Conservation (phyloP, 2,888 invertebrate species). For the Acronicta alni region DNA sequence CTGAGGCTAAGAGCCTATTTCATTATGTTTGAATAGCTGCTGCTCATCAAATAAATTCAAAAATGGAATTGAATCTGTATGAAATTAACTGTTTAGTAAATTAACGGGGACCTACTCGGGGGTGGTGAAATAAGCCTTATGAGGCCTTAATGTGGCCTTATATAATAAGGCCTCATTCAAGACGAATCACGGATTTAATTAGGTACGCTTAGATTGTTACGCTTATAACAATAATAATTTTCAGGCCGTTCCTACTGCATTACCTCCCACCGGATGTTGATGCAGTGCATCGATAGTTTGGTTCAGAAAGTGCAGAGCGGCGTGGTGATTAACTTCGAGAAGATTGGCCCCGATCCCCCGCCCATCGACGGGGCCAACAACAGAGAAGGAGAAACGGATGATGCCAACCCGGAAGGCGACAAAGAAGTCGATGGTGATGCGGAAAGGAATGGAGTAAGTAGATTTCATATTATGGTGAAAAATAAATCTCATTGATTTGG, state of each 20-base stretch:
- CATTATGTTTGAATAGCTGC: no score
- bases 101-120: no score
- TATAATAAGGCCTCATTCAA: no score
- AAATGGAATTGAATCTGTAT: no score
- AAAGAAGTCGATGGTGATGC: conserved; percentile 84
- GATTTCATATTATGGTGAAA: conserved; percentile 2
- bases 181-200: no score
- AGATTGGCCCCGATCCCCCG: conserved; percentile 96
- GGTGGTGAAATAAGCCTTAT: no score
- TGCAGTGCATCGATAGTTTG: conserved; percentile 98
- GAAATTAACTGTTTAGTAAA: no score
- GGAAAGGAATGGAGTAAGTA: conserved; percentile 86
- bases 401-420: conserved; percentile 77
- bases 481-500: no score
- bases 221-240: conserved; percentile 27
- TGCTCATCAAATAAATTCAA: no score
- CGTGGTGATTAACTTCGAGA: conserved; percentile 99
- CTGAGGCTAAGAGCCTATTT: no score
- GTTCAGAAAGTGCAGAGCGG: conserved; percentile 99
- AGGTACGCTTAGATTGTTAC: no score
- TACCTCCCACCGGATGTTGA: conserved; percentile 97
- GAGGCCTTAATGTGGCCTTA: no score
- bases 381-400: conserved; percentile 86
- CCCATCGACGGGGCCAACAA: conserved; percentile 89
- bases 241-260: conserved; percentile 98